Percentiles rank a stretch among this genome's conserved stretches.
phyloP scores from a whole-genome alignment of 2,888 invertebrate genomes.

The Drosophila tripunctata region DNA sequence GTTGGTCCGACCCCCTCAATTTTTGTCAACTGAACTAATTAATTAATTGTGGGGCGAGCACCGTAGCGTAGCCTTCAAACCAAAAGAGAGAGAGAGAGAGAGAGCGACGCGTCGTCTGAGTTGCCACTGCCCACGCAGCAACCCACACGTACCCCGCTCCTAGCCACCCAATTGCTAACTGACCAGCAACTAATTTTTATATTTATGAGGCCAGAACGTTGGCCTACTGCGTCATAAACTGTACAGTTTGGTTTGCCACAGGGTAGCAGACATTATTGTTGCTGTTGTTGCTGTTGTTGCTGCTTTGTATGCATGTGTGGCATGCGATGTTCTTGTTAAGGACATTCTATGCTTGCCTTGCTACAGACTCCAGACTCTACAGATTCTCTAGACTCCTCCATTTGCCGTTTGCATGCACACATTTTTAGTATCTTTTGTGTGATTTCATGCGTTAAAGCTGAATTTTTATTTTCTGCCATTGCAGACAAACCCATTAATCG shows the following conservation, averaged over 20 bases:
- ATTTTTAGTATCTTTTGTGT: slow-evolving; percentile 75
- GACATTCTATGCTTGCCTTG: slow-evolving; percentile 49
- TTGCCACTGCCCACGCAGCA: slow-evolving; percentile 5
- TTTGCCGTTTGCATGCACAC: slow-evolving; percentile 69
- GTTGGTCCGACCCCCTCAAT: slow-evolving; percentile 70
- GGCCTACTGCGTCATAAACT: slow-evolving; percentile 79
- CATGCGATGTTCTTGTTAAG: slow-evolving; percentile 36
- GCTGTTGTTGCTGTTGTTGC: slow-evolving; percentile 15
- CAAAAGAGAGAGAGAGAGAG: slow-evolving; percentile 31
- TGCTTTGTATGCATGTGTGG: slow-evolving; percentile 55
- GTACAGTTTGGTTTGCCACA: slow-evolving; percentile 63
- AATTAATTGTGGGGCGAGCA: slow-evolving; percentile 80
- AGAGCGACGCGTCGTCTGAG: slow-evolving; percentile 32
- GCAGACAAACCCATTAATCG: slow-evolving; percentile 45
- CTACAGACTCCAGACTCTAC: no score
- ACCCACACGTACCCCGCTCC: background rate
- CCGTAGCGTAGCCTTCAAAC: slow-evolving; percentile 63
- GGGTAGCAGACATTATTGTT: slow-evolving; percentile 39
- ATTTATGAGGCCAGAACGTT: slow-evolving; percentile 75
- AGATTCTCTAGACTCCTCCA: slow-evolving; percentile 1
- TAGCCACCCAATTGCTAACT: slow-evolving; percentile 73
- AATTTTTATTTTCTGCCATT: slow-evolving; percentile 64
- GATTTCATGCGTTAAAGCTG: slow-evolving; percentile 79
- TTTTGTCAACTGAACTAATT: slow-evolving; percentile 83
- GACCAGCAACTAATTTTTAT: slow-evolving; percentile 83